A percentile compares a stretch with the other conserved stretches of the same genome.
These are phyloP conservation scores for Takifugu bimaculatus DNA, from an alignment of 2,113 vertebrate genomes.

Conservation along the genomic window DNA sequence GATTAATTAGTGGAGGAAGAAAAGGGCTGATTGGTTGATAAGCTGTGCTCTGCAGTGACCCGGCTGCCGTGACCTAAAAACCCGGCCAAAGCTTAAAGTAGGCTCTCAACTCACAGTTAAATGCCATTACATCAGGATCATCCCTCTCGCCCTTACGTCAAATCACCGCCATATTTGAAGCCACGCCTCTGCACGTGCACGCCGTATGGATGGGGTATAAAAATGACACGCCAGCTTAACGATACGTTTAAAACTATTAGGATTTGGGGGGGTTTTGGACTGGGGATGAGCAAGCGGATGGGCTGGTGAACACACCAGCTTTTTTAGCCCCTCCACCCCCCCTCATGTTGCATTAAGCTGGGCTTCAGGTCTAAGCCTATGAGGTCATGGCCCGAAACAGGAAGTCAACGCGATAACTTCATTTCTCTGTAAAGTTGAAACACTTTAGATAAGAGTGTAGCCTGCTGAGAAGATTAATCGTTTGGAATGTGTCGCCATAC, in stretches of 20 bases:
- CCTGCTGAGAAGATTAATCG: background rate
- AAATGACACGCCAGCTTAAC: conserved; percentile 30
- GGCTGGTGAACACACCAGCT: conserved; percentile 2
- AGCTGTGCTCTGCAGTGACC: conserved; percentile 38
- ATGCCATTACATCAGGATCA: conserved; percentile 66
- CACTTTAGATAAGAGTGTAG: conserved; percentile 21
- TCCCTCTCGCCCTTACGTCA: conserved; percentile 44
- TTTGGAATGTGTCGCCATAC: no score
- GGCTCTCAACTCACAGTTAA: conserved; percentile 56
- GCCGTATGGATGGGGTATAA: conserved; percentile 31
- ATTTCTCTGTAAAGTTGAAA: conserved; percentile 1
- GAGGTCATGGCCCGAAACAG: conserved; percentile 18
- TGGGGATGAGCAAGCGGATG: conserved; percentile 31
- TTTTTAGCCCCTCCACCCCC: conserved; percentile 13
- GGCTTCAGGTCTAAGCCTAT: conserved; percentile 31
- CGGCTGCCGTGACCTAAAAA: conserved; percentile 57
- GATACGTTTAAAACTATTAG: conserved; percentile 49
- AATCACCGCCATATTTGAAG: conserved; percentile 34
- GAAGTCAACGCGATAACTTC: conserved; percentile 4
- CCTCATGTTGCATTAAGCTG: conserved; percentile 24
- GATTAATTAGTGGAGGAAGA: background rate
- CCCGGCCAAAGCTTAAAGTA: conserved; percentile 55
- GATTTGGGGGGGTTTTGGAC: conserved; percentile 24
- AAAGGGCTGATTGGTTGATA: conserved; percentile 5
- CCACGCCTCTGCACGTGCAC: background rate